phyloP scores from a whole-genome alignment of 2,888 invertebrate genomes.

The Aporophyla nigra region DNA sequence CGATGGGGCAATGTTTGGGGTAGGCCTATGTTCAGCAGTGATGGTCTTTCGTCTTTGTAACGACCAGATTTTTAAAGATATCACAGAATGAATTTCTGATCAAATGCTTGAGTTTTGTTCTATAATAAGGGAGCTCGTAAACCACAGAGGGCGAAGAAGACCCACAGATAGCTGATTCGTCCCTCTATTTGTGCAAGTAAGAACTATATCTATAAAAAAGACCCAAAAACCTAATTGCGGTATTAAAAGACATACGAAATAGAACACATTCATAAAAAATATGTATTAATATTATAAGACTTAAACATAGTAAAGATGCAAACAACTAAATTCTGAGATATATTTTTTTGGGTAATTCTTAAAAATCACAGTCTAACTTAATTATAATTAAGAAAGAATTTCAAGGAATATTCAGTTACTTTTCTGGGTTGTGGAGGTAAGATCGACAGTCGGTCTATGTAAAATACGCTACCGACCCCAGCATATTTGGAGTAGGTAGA shows the following conservation, averaged over 20 bases:
- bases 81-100: neutral
- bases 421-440: neutral
- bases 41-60: neutral
- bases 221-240: neutral
- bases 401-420: slow-evolving; percentile 29
- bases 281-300: neutral
- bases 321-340: neutral
- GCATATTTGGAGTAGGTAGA: neutral
- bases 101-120: slow-evolving; percentile 11
- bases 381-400: slow-evolving; percentile 1
- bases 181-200: slow-evolving; percentile 12
- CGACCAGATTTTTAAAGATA: neutral
- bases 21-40: neutral
- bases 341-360: neutral
- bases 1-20: neutral
- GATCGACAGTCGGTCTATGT: neutral
- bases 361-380: slow-evolving; percentile 13
- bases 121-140: neutral
- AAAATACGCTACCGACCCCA: neutral
- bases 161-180: neutral
- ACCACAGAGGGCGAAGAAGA: neutral
- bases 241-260: neutral
- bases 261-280: neutral
- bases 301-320: neutral
- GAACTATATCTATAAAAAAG: neutral